Evolutionary conservation across 2,888 invertebrate genomes (phyloP), one percentile per base, ranked within the genome.

Genomic region (Hypomecis punctinalis): DNA sequence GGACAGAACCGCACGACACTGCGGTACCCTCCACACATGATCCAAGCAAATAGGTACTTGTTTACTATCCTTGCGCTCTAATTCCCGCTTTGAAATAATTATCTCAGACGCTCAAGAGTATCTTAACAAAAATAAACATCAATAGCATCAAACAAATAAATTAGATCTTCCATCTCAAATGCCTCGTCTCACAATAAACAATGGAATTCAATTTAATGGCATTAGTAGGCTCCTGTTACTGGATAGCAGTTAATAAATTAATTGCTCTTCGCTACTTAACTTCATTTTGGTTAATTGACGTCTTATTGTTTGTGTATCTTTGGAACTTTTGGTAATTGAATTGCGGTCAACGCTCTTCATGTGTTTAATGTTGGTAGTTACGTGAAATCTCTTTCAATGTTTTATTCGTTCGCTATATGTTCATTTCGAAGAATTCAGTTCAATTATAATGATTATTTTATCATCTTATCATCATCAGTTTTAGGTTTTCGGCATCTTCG

Each of bases 171-270:
- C 55, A 53, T 63, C 64, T 76, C 60, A 54, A 72, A 76, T 72
- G 63, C 68, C 73, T 72, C 63, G 64, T 49, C 61, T 69, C 47
- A 66, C 70, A 74, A 74, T 69, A 72, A 75, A 76, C 67, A 73
- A 67, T 68, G 67, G 64, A 69, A 76, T 69, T 69, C 68, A 75
- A 75, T 74, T 73, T 70, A 61, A 72, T 60, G 60, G 71, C 57
- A 72, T 75, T 73, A 75, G 69, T 64, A 63, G 74, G 67, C 68
- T 68, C 67, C 67, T 69, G 72, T 74, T 72, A 67, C 66, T 59
- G 63, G 68, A 66, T 71, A 65, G 59, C 65, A 61, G 68, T 67
- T 62, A 66, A 61, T 74, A 68, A 68, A 71, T 68, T 73, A 71
- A 70, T 71, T 69, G 68, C 59, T 65, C 64, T 68, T 64, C 57